Base-by-base conservation (phyloP, 2,113 vertebrate species). In the Pterocles gutturalis region DNA sequence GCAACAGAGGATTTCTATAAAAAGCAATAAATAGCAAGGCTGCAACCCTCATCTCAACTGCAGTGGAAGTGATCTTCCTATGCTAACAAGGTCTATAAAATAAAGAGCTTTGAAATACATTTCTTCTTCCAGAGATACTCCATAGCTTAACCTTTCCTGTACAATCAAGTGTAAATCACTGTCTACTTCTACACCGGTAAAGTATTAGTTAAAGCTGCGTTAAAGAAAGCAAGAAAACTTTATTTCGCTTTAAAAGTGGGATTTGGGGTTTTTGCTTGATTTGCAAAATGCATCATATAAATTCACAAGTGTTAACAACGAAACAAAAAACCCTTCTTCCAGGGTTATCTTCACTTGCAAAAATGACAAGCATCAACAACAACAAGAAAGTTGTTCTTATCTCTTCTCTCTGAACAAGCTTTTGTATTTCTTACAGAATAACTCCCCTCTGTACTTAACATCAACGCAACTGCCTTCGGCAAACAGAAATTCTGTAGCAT, bases 401-500 rank as follows among this genome's bases (percentile, higher is more conserved):
- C 31, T 87, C 83, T 83, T 89, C 77, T 66, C 60, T 38, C 80
- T 69, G 75, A 90, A 66, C 24, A 81, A 81, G 67, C 45, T 94
- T 91, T 57, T 67, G 4, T 36, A 38, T 62, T 95, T 89, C 83
- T 69, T 69, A 65, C 49, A 69, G 49, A 80, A 64, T 38, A 80
- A 85, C 31, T 11, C 90, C 38, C 33, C 91, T 36, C 69, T 36
- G 24, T 45, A 72, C 45, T 85, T 83, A 54, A 65, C 25, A 87
- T 46, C 13, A 87, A 90, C 28, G 66, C 19, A 78, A 33, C 0
- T 58, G 18, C 18, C 82, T 25, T n/a, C 24, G 15, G n/a, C 17
- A 29, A 87, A 85, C 38, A 87, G 73, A 95, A 96, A 94, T 65
- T 26, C 51, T 53, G 31, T 12, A 73, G 77, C 76, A 96, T 67